phyloP scores from a whole-genome alignment of 2,888 invertebrate genomes.

The Trichogramma dendrolimi region DNA sequence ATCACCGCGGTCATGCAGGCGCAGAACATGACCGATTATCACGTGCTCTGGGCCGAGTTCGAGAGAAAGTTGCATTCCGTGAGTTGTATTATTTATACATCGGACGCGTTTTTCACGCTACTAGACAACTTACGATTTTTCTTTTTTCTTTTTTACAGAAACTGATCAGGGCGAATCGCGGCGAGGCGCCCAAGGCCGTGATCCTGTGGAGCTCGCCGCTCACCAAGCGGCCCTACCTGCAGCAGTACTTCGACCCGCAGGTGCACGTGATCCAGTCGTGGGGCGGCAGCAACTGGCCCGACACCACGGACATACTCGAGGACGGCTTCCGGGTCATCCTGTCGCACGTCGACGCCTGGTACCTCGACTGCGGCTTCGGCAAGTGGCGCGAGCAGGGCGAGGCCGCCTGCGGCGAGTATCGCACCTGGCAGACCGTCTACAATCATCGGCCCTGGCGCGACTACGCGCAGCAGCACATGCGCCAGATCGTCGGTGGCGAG shows the following conservation, averaged over 20 bases:
- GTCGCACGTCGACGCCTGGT: constrained; percentile 85
- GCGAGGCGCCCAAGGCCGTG: constrained; percentile 56
- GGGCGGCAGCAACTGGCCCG: constrained; percentile 79
- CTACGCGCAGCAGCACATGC: constrained; percentile 42
- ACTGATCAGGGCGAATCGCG: constrained; percentile 62
- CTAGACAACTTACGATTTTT: not conserved
- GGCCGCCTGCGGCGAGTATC: constrained; percentile 82
- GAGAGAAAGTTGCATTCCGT: constrained; percentile 58
- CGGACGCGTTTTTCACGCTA: too few species aligned
- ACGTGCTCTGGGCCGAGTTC: constrained; percentile 76
- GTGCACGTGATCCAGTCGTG: constrained; percentile 72
- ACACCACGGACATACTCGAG: constrained; percentile 71
- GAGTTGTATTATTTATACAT: not conserved
- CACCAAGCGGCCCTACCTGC: constrained; percentile 69
- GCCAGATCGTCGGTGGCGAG: constrained; percentile 67
- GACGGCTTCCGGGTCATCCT: constrained; percentile 74
- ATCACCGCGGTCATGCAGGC: constrained; percentile 56
- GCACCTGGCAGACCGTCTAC: constrained; percentile 83
- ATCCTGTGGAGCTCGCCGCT: constrained; percentile 75
- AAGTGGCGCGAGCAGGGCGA: constrained; percentile 80
- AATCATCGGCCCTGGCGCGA: constrained; percentile 74
- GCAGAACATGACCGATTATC: constrained; percentile 71
- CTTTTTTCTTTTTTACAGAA: not conserved
- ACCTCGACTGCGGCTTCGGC: constrained; percentile 82
- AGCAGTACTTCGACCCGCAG: constrained; percentile 68